A percentile compares a stretch with the other conserved stretches of the same genome.
These are phyloP conservation scores for Teleogryllus occipitalis DNA, from an alignment of 1,140 invertebrate genomes.

Conservation along the genomic window DNA sequence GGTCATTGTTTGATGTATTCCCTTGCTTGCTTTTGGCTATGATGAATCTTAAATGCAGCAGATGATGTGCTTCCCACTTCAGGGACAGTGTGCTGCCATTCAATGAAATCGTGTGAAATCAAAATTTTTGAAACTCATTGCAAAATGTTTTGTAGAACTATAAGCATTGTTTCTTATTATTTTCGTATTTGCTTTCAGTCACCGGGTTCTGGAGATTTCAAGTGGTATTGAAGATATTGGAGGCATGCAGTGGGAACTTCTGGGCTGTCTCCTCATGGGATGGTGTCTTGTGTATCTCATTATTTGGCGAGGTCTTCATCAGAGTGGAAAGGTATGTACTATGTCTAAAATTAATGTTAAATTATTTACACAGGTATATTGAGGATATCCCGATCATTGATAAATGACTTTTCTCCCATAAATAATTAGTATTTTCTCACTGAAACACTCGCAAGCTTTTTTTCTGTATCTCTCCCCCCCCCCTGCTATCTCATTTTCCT, in stretches of 20 bases:
- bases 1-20: background rate
- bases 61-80: background rate
- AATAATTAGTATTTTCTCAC: no score
- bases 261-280: conserved; percentile 54
- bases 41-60: background rate
- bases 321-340: conserved; percentile 57
- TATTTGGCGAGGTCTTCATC: conserved; percentile 61
- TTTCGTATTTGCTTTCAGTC: conserved; percentile 33
- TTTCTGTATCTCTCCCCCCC: no score
- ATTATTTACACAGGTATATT: background rate
- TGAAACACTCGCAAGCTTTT: no score
- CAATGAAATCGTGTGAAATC: no score
- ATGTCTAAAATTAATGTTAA: background rate
- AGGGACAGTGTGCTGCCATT: background rate
- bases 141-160: no score
- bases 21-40: background rate
- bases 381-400: no score
- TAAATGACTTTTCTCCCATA: no score
- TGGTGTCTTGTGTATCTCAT: conserved; percentile 64
- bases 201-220: conserved; percentile 44
- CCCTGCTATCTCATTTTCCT: no score
- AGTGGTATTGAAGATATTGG: conserved; percentile 54
- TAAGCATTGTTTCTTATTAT: conserved; percentile 1
- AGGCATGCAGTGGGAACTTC: conserved; percentile 58
- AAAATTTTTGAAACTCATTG: no score